Percentiles rank a stretch among this genome's conserved stretches.
Evolutionary conservation across 2,797 vertebrate species (phyloP).

Genomic region (Scolopax rusticola): DNA sequence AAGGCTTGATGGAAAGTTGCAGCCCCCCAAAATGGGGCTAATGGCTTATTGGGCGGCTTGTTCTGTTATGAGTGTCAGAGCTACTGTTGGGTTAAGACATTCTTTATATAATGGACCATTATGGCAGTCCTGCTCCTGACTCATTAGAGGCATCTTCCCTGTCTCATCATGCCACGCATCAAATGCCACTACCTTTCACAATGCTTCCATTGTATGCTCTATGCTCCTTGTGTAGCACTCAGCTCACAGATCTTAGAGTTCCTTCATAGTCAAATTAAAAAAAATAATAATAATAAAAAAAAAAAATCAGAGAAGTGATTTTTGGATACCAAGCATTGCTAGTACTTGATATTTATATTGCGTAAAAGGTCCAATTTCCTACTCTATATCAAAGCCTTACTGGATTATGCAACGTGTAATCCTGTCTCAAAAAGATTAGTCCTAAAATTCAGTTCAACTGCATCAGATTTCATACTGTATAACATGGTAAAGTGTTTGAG

Average conservation of each 20-base stretch:
- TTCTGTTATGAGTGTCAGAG: fast-evolving
- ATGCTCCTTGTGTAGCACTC: fast-evolving
- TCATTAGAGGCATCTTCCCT: neutral
- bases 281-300: too few relatives aligned
- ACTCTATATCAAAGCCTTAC: neutral
- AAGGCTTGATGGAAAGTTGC: neutral
- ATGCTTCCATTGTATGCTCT: neutral
- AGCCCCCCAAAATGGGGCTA: neutral
- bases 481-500: neutral
- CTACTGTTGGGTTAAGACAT: neutral
- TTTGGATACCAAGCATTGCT: neutral
- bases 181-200: neutral
- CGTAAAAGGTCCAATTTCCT: neutral
- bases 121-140: neutral
- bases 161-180: neutral
- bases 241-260: neutral
- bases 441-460: neutral
- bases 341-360: neutral
- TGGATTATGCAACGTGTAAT: neutral
- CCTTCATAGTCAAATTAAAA: neutral
- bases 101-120: neutral
- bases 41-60: neutral
- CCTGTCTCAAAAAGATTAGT: neutral
- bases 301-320: neutral
- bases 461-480: neutral